Conservation (phyloP, 2,797 vertebrate genomes). For the Cryptoblepharus egeriae region DNA sequence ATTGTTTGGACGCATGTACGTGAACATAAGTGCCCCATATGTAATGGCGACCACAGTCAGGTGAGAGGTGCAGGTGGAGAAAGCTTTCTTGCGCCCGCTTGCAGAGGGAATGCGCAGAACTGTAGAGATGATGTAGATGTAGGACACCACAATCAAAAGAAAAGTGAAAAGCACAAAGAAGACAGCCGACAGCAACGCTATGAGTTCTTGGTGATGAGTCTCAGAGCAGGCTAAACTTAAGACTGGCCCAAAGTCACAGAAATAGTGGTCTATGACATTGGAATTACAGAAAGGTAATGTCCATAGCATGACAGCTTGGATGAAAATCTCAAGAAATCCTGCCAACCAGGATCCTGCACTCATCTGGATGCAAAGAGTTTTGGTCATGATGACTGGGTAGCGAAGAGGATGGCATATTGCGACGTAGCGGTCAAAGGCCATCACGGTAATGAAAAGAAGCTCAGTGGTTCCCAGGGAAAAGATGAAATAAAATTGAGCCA, state of each 20-base stretch:
- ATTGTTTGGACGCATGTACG: constrained; percentile 55
- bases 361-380: constrained; percentile 39
- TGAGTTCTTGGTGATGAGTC: constrained; percentile 42
- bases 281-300: constrained; percentile 54
- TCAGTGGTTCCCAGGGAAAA: constrained; percentile 59
- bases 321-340: constrained; percentile 54
- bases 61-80: constrained; percentile 66
- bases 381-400: constrained; percentile 55
- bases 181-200: constrained; percentile 47
- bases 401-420: constrained; percentile 63
- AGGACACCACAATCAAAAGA: constrained; percentile 56
- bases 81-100: constrained; percentile 58
- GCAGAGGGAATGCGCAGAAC: constrained; percentile 58
- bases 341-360: constrained; percentile 32
- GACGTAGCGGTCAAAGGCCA: constrained; percentile 59
- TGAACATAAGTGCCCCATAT: constrained; percentile 61
- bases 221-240: constrained; percentile 62
- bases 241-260: constrained; percentile 61
- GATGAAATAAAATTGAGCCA: constrained; percentile 51
- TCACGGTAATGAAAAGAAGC: constrained; percentile 59
- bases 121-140: constrained; percentile 55
- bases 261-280: constrained; percentile 60
- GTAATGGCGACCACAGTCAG: constrained; percentile 63
- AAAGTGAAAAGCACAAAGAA: constrained; percentile 31
- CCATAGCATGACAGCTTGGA: constrained; percentile 49